phyloP scores from a whole-genome alignment of 2,797 vertebrate species.

The Pseudocheirus occidentalis region DNA sequence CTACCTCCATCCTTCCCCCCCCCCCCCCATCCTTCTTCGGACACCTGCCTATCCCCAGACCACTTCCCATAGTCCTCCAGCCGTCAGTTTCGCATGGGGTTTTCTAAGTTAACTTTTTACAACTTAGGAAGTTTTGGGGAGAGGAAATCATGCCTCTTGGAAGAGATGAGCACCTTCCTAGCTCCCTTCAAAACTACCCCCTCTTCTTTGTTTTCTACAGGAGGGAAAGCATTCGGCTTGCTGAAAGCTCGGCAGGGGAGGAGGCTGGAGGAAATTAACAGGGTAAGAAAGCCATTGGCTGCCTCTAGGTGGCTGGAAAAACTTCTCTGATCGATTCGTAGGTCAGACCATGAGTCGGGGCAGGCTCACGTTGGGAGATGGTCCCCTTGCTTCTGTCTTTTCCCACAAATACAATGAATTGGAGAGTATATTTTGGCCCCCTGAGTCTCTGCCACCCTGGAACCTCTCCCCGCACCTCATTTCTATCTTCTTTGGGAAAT shows the following conservation, averaged over 20 bases:
- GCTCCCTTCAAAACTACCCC: background rate
- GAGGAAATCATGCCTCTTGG: background rate
- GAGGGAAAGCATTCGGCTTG: slow-evolving; percentile 92
- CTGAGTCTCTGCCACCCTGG: background rate
- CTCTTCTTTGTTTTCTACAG: slow-evolving; percentile 83
- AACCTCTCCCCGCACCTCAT: background rate
- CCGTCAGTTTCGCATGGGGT: background rate
- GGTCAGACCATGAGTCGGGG: background rate
- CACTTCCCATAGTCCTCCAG: background rate
- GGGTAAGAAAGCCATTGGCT: slow-evolving; percentile 85
- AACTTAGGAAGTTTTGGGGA: background rate
- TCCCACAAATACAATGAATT: background rate
- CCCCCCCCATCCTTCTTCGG: background rate
- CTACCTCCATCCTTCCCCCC: background rate
- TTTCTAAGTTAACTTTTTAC: background rate
- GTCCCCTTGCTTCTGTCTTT: background rate
- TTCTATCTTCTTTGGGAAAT: background rate
- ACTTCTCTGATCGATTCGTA: background rate
- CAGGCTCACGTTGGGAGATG: background rate
- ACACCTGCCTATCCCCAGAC: background rate
- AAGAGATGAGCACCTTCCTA: background rate
- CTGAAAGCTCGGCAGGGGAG: slow-evolving; percentile 91
- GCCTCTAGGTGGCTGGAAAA: background rate
- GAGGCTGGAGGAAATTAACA: slow-evolving; percentile 90
- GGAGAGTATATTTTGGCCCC: background rate